Conservation (phyloP, 2,113 vertebrate species). For the Beaufortia kweichowensis region DNA sequence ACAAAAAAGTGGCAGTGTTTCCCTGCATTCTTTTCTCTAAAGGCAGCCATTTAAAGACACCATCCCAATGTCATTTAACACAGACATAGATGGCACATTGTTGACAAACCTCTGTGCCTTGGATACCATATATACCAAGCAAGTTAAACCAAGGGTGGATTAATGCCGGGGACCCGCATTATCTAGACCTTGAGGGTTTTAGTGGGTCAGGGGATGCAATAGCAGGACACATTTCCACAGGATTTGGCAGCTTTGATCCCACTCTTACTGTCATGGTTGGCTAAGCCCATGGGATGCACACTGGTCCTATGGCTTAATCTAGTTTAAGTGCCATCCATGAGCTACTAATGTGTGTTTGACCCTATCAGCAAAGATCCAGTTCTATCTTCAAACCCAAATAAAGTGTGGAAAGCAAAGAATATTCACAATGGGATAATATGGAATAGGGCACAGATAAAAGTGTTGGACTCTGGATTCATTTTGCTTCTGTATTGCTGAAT, state of each 20-base stretch:
- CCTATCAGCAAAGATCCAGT: constrained; percentile 6
- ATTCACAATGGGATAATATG: background rate
- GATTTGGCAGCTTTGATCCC: constrained; percentile 47
- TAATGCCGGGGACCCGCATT: constrained; percentile 8
- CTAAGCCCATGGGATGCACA: constrained; percentile 29
- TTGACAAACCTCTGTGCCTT: background rate
- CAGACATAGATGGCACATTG: constrained; percentile 25
- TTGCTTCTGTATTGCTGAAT: constrained; percentile 17
- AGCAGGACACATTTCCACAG: constrained; percentile 25
- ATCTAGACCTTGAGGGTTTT: constrained; percentile 44
- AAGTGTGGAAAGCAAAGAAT: background rate
- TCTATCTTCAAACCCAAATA: background rate
- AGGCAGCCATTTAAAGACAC: constrained; percentile 17
- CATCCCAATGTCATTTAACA: constrained; percentile 26
- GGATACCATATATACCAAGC: constrained; percentile 15
- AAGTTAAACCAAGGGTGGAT: constrained; percentile 25
- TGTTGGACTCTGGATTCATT: no score
- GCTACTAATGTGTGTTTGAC: background rate
- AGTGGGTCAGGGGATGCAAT: constrained; percentile 33
- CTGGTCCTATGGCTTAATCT: constrained; percentile 12
- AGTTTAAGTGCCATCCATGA: constrained; percentile 25
- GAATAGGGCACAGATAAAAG: no score
- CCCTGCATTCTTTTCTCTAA: background rate
- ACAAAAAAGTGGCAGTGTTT: background rate
- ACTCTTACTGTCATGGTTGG: constrained; percentile 16